These are phyloP conservation scores for Himalopsyche anomala DNA, from an alignment of 2,888 invertebrate genomes.

Conservation along the genomic window DNA sequence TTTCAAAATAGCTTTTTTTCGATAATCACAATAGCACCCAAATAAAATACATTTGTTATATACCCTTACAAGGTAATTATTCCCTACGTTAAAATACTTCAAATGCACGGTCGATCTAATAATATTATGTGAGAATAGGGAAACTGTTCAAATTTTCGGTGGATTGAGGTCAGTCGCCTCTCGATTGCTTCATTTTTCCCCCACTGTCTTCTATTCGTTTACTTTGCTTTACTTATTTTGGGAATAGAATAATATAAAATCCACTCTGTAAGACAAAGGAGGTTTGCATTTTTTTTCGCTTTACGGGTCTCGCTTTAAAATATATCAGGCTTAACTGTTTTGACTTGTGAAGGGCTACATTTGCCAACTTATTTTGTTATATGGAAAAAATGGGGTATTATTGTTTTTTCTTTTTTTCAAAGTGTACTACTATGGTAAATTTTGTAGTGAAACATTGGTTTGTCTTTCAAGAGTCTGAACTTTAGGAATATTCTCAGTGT, in stretches of 20 bases:
- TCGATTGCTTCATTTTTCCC: conserved; percentile 11
- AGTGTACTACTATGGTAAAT: too few species aligned
- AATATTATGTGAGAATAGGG: background rate
- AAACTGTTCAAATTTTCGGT: background rate
- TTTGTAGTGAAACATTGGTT: too few species aligned
- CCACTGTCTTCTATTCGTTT: background rate
- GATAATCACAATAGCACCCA: too few species aligned
- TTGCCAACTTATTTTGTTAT: background rate
- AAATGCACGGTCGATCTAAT: background rate
- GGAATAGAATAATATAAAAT: conserved; percentile 20
- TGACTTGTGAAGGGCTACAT: background rate
- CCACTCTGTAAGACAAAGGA: conserved; percentile 21
- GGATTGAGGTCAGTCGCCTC: conserved; percentile 19
- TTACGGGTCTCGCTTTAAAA: conserved; percentile 26
- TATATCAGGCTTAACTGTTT: conserved; percentile 42
- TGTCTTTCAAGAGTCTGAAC: too few species aligned
- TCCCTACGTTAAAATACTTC: background rate
- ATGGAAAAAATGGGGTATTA: background rate
- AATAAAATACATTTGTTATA: too few species aligned
- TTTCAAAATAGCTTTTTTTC: too few species aligned
- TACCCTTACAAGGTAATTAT: too few species aligned
- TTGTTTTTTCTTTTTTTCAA: too few species aligned
- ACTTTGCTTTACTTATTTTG: background rate
- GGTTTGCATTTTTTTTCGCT: conserved; percentile 6
- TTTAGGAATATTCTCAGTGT: too few species aligned